These are phyloP conservation scores for Dysidea cf. avara DNA, from an alignment of 37 sponge, comb jelly and placozoan genomes.

Conservation along the genomic window DNA sequence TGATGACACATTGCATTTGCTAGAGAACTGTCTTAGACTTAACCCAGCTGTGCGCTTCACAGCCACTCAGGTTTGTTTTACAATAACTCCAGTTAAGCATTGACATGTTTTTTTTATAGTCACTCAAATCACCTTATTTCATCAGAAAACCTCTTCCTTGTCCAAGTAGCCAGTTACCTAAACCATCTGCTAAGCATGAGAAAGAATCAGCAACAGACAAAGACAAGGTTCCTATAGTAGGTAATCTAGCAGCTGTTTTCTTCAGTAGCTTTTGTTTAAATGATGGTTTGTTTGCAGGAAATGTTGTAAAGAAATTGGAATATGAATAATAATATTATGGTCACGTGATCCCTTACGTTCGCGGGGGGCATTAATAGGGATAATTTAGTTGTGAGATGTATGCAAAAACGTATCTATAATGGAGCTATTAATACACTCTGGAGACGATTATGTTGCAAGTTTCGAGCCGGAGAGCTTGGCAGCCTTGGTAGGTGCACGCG, in stretches of 20 bases:
- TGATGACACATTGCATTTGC: slow-evolving; percentile 74
- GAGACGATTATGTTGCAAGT: slow-evolving; percentile 59
- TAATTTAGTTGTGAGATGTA: no score
- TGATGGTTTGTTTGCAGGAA: no score
- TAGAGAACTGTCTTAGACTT: slow-evolving; percentile 63
- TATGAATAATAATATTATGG: no score
- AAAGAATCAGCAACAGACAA: slow-evolving; percentile 8
- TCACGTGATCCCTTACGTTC: no score
- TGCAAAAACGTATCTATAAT: no score
- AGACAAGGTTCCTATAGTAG: no score
- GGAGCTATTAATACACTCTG: slow-evolving; percentile 34
- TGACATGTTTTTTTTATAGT: slow-evolving; percentile 18
- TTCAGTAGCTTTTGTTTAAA: no score
- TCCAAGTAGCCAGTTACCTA: slow-evolving; percentile 58
- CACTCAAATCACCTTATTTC: slow-evolving; percentile 74
- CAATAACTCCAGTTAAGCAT: background rate
- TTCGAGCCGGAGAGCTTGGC: slow-evolving; percentile 67
- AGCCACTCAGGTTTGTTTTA: slow-evolving; percentile 35
- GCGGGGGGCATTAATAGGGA: no score
- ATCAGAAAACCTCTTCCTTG: slow-evolving; percentile 73
- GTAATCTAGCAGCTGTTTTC: no score
- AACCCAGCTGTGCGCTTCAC: slow-evolving; percentile 70
- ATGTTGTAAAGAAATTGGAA: no score
- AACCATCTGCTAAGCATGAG: slow-evolving; percentile 60
- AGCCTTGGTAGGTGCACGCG: slow-evolving; percentile 38